Conservation (phyloP, 2,113 vertebrate species). For the Columbina picui region DNA sequence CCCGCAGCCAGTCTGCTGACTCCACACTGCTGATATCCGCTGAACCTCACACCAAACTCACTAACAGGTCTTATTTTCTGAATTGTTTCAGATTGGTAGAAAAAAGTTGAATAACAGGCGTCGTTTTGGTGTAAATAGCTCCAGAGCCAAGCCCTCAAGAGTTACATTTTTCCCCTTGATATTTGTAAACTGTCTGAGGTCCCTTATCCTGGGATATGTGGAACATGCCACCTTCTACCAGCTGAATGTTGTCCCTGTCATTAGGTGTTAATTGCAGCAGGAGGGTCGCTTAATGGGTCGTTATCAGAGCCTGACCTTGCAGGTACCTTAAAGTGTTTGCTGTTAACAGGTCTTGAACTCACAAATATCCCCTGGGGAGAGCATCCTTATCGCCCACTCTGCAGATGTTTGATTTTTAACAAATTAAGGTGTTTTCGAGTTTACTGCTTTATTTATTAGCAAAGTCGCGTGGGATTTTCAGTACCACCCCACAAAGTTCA, state of each 20-base stretch:
- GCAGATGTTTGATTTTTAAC: neutral
- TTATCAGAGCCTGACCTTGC: neutral
- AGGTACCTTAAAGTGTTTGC: neutral
- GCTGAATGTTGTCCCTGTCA: neutral
- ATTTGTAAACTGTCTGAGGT: neutral
- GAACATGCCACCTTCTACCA: neutral
- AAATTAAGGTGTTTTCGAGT: neutral
- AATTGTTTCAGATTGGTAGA: neutral
- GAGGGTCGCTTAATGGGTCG: neutral
- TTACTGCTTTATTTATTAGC: neutral
- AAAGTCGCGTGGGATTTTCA: fast-evolving
- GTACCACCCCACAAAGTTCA: neutral
- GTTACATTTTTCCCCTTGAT: neutral
- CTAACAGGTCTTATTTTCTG: neutral
- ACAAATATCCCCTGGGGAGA: neutral
- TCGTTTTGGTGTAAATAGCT: neutral
- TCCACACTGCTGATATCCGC: neutral
- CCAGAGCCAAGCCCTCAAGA: neutral
- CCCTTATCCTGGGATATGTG: neutral
- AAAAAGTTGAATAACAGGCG: neutral
- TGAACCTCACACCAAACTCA: neutral
- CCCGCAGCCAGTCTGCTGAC: neutral
- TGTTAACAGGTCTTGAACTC: neutral
- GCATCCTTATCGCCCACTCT: neutral
- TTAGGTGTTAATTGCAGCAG: neutral